phyloP scores from a whole-genome alignment of 2,113 vertebrate genomes.

The Speoplatyrhinus poulsoni region DNA sequence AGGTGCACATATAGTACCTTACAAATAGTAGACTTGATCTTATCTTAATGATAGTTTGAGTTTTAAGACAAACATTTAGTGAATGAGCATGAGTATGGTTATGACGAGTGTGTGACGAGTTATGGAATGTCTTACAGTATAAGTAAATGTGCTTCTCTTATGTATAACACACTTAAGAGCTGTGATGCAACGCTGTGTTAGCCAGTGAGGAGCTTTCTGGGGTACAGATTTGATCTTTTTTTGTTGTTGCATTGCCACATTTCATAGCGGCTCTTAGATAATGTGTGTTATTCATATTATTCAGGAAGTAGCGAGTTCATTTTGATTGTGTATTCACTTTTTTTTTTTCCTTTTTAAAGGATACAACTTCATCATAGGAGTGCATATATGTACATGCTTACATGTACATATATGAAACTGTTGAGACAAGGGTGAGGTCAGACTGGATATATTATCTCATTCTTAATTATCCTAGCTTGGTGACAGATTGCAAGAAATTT shows the following conservation, averaged over 20 bases:
- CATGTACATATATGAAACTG: neutral
- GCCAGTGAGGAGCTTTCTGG: constrained; percentile 9
- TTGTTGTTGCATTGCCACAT: constrained; percentile 16
- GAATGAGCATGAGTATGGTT: constrained; percentile 48
- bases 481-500: neutral
- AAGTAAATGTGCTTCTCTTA: constrained; percentile 18
- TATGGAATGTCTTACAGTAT: constrained; percentile 28
- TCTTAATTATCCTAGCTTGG: neutral
- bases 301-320: neutral
- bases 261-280: neutral
- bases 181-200: constrained; percentile 17
- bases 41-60: neutral
- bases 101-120: constrained; percentile 11
- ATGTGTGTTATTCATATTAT: neutral
- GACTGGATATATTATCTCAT: neutral
- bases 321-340: neutral
- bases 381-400: neutral
- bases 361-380: neutral
- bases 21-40: neutral
- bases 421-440: neutral
- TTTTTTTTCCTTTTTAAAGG: neutral
- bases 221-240: neutral
- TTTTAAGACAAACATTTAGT: constrained; percentile 32
- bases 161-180: constrained; percentile 5
- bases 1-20: too few species aligned